These are phyloP conservation scores for Perdita meconis DNA, from an alignment of 2,888 invertebrate species.

Conservation along the genomic window DNA sequence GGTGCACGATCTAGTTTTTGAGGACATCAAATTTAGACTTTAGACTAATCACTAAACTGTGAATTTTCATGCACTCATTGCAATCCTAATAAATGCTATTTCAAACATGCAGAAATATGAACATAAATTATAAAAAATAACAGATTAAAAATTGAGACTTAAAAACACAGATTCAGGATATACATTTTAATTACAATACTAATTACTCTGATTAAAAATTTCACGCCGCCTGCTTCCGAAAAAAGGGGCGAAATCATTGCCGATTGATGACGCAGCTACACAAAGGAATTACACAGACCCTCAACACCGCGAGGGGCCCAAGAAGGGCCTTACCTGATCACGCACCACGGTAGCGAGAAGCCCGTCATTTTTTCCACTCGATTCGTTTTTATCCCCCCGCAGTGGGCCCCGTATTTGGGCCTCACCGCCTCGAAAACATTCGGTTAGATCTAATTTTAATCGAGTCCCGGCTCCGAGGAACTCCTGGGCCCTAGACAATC, in stretches of 20 bases:
- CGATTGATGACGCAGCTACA: conserved; percentile 44
- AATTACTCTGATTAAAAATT: background rate
- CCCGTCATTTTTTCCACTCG: conserved; percentile 81
- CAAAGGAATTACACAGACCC: conserved; percentile 43
- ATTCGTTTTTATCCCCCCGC: conserved; percentile 70
- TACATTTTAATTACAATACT: background rate
- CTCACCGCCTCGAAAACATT: conserved; percentile 77
- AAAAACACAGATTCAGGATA: background rate
- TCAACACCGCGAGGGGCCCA: conserved; percentile 57
- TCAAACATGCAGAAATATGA: too few species aligned
- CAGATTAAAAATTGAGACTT: background rate
- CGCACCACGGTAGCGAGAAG: conserved; percentile 81
- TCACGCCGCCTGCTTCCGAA: background rate
- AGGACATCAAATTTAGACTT: too few species aligned
- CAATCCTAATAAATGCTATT: too few species aligned
- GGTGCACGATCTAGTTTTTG: too few species aligned
- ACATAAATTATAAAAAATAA: too few species aligned
- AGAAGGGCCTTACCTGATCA: conserved; percentile 73
- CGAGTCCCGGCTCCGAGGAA: conserved; percentile 57
- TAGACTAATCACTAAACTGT: too few species aligned
- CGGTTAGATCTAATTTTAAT: conserved; percentile 81
- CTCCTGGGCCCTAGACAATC: conserved; percentile 24
- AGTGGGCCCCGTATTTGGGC: conserved; percentile 47
- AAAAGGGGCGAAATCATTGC: conserved; percentile 16
- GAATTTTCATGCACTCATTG: too few species aligned